Evolutionary conservation across 2,888 invertebrate species (phyloP).

Genomic region (Pandemis corylana): DNA sequence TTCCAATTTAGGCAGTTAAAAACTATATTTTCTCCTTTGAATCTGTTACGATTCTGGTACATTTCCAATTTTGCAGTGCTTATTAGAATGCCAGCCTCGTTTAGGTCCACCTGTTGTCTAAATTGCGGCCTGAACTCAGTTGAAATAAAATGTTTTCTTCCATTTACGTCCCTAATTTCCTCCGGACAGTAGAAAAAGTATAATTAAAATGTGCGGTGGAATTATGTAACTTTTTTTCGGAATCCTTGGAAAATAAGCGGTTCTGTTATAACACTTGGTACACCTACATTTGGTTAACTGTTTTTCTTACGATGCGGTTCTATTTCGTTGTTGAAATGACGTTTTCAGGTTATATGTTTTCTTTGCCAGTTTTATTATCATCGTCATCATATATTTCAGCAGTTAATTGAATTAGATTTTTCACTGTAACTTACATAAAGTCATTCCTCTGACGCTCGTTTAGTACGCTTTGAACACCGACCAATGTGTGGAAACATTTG

Average conservation of each 20-base stretch:
- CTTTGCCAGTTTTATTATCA: not conserved
- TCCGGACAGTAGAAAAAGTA: slow-evolving; percentile 11
- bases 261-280: not conserved
- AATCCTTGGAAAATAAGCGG: not conserved
- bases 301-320: not conserved
- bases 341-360: not conserved
- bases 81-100: slow-evolving; percentile 25
- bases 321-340: not conserved
- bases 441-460: too few relatives aligned
- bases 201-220: slow-evolving; percentile 19
- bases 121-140: slow-evolving; percentile 13
- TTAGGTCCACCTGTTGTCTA: slow-evolving; percentile 27
- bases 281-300: not conserved
- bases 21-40: not conserved
- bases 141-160: slow-evolving; percentile 24
- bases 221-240: not conserved
- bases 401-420: too few relatives aligned
- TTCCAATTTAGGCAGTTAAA: not conserved
- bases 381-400: too few relatives aligned
- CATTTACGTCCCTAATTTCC: slow-evolving; percentile 28
- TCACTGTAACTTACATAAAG: too few relatives aligned
- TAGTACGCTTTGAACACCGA: too few relatives aligned
- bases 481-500: too few relatives aligned
- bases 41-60: slow-evolving; percentile 13
- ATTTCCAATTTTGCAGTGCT: slow-evolving; percentile 19